phyloP scores from a whole-genome alignment of 64 coral and sea anemone species.

The Pocillopora damicornis region DNA sequence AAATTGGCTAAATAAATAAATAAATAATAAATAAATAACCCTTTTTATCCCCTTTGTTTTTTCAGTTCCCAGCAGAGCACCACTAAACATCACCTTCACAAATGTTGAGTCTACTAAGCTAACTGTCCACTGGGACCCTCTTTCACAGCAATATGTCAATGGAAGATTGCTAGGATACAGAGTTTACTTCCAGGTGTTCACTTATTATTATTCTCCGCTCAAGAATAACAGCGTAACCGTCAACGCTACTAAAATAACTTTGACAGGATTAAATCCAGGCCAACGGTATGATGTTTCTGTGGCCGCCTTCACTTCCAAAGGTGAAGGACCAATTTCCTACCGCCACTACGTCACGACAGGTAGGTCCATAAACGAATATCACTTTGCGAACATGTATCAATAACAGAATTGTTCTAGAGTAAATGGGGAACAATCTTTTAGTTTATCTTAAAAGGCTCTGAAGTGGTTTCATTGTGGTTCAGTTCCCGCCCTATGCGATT shows the following conservation, averaged over 20 bases:
- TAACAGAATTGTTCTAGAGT: too few relatives aligned
- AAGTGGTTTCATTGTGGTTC: too few relatives aligned
- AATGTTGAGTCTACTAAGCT: not conserved
- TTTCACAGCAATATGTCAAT: not conserved
- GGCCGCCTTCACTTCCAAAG: constrained; percentile 2
- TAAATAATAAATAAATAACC: not conserved
- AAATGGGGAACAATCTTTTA: not conserved
- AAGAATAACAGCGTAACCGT: too few relatives aligned
- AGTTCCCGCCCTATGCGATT: too few relatives aligned
- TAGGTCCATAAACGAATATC: not conserved
- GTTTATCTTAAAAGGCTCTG: not conserved
- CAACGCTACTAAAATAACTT: not conserved
- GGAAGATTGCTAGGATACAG: not conserved
- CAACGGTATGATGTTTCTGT: not conserved
- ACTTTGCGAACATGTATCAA: not conserved
- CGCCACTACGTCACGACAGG: not conserved
- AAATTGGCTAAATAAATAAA: not conserved
- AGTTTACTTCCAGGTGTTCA: not conserved
- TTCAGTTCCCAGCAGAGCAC: constrained; percentile 25
- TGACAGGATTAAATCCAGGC: not conserved
- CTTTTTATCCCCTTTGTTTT: not conserved
- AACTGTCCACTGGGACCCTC: not conserved
- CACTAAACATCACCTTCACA: not conserved
- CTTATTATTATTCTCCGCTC: too few relatives aligned
- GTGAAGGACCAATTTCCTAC: not conserved